Evolutionary conservation across 2,113 vertebrate species (phyloP).

Genomic region (Gila orcuttii): DNA sequence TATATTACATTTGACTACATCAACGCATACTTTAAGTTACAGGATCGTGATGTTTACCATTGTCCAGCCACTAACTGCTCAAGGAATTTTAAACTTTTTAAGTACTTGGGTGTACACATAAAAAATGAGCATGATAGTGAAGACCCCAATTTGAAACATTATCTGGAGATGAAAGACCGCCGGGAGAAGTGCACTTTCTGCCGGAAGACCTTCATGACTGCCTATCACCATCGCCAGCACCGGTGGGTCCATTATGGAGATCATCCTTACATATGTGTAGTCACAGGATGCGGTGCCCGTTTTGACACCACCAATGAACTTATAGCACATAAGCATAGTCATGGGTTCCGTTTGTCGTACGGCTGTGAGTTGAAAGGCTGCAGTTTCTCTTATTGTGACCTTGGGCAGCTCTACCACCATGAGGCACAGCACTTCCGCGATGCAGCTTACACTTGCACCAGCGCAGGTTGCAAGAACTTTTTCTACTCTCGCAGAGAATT

Average conservation of each 20-base stretch:
- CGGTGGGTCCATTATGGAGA: slow-evolving; percentile 85
- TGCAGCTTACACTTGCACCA: slow-evolving; percentile 88
- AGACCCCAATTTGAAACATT: slow-evolving; percentile 91
- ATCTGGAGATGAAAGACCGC: slow-evolving; percentile 90
- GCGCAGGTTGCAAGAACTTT: slow-evolving; percentile 88
- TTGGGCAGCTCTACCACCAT: slow-evolving; percentile 94
- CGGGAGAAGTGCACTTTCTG: slow-evolving; percentile 94
- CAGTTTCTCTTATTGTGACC: slow-evolving; percentile 88
- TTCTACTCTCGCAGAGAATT: slow-evolving; percentile 95
- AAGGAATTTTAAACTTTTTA: slow-evolving; percentile 91
- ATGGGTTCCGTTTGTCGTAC: slow-evolving; percentile 87
- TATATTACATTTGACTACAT: slow-evolving; percentile 88
- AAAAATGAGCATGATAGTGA: slow-evolving; percentile 88
- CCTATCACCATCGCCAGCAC: slow-evolving; percentile 89
- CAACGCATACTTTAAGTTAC: slow-evolving; percentile 82
- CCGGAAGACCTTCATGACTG: slow-evolving; percentile 89
- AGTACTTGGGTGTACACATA: slow-evolving; percentile 92
- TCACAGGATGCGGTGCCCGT: slow-evolving; percentile 85
- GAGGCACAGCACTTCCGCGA: slow-evolving; percentile 98
- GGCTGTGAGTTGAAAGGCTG: slow-evolving; percentile 93
- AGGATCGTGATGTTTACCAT: slow-evolving; percentile 90
- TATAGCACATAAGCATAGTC: slow-evolving; percentile 89
- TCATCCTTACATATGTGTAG: slow-evolving; percentile 86
- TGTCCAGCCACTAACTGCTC: slow-evolving; percentile 91
- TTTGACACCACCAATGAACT: slow-evolving; percentile 89